Conservation (phyloP, 2,797 vertebrate species). For the Varecia variegata region DNA sequence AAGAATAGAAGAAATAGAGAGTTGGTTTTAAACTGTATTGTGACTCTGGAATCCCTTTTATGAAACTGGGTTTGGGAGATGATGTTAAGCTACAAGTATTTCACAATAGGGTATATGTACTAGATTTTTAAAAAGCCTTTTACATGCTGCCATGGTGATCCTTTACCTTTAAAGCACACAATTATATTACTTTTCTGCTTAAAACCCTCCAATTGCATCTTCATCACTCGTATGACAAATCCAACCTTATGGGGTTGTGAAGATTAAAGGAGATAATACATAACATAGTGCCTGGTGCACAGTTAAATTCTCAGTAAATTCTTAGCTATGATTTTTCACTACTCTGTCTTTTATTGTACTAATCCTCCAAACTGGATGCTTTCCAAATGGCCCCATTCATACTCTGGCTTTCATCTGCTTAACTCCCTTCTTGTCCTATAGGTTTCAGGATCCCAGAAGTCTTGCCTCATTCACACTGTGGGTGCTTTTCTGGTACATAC, state of each 20-base stretch:
- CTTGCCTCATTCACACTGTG: background rate
- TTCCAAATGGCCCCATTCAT: background rate
- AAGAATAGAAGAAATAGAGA: background rate
- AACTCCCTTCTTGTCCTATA: background rate
- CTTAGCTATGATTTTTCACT: slow-evolving; percentile 26
- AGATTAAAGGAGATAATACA: background rate
- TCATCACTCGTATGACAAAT: background rate
- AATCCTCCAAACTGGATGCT: background rate
- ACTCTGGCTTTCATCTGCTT: background rate
- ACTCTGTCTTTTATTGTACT: background rate
- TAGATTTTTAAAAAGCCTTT: background rate
- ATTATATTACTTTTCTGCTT: background rate
- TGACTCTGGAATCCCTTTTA: slow-evolving; percentile 9
- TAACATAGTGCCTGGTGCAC: background rate
- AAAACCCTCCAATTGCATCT: background rate
- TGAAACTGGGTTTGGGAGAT: background rate
- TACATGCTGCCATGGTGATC: background rate
- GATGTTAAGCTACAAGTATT: slow-evolving; percentile 17
- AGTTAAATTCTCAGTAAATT: background rate
- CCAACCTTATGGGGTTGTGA: background rate
- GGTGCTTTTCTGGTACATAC: background rate
- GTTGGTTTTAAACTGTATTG: slow-evolving; percentile 17
- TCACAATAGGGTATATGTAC: background rate
- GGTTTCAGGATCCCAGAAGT: background rate
- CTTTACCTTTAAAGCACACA: background rate